Percentiles rank a stretch among this genome's conserved stretches.
These are phyloP conservation scores for Indri indri DNA, from an alignment of 2,113 vertebrate genomes.

Conservation along the genomic window DNA sequence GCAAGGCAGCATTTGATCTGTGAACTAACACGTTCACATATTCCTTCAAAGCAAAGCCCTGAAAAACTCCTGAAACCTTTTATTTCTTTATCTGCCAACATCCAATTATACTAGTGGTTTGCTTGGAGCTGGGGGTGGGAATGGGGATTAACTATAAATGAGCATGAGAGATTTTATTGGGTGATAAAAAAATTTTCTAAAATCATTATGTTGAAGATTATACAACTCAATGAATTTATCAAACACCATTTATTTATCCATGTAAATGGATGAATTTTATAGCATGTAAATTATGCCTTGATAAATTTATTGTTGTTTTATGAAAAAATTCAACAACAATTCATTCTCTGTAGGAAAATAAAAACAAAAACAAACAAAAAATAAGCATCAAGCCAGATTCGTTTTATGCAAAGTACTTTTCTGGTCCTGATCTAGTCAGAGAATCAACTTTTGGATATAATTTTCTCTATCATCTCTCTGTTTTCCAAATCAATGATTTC, in stretches of 20 bases:
- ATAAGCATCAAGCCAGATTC: not conserved
- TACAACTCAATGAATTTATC: constrained; percentile 3
- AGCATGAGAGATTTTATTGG: no score
- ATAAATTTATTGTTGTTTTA: not conserved
- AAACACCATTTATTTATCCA: not conserved
- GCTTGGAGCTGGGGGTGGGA: not conserved
- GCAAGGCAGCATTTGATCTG: no score
- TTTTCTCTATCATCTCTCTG: not conserved
- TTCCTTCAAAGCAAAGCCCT: no score
- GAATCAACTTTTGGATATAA: not conserved
- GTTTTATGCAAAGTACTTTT: not conserved
- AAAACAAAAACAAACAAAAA: not conserved
- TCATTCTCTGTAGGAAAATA: not conserved
- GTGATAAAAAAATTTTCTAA: not conserved
- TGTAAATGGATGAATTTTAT: not conserved
- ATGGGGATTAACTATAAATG: not conserved
- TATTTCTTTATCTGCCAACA: no score
- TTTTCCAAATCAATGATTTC: not conserved
- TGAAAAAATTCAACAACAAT: not conserved
- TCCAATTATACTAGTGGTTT: not conserved
- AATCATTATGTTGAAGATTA: not conserved
- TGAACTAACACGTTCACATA: no score
- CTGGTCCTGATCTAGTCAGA: not conserved
- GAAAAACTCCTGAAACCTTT: no score
- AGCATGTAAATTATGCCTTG: not conserved